Base-by-base conservation (phyloP, 2,888 invertebrate species). In the Cosmopolites sordidus region DNA sequence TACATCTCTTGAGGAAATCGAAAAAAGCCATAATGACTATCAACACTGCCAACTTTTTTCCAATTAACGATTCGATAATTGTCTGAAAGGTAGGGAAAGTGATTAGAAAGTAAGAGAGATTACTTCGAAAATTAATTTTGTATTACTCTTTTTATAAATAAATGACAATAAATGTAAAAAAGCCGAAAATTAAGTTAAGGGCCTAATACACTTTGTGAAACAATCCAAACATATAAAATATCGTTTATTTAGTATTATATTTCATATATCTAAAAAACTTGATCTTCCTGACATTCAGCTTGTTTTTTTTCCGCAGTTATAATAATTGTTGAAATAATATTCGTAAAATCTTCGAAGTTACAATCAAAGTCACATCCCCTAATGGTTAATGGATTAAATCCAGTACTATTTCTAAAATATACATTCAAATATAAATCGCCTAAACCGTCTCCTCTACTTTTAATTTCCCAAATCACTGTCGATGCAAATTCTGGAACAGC, bases 401-500 rank as follows among this genome's bases (percentile, higher is more conserved):
- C 18, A 9, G 56, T 56, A 29, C 56, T 56, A 44, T 58, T 58
- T 45, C 53, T 58, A 41, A 50, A 53, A 41, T 53, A 56, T 17
- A 56, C 43, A 40, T 56, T 56, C 1, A 58, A 18, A 39, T 52
- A 58, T 1, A 43, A 16, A 16, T 41, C 22, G 6, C 16, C 18
- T 4, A 12, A n/a, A n/a, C 8, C 29, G 1, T 47, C 27, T 17
- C 33, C 27, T 16, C 18, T 27, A 5, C 8, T 29, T 44, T 43
- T 49, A 1, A 87, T 75, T 69, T 91, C 91, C 43, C 89, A 65
- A 40, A 89, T 69, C 16, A 90, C 69, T 11, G 83, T 78, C 0
- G 87, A 78, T 0, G 81, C 75, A 60, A 84, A 88, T 0, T 78
- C 78, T 0, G 87, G 87, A 60, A 80, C 81, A 51, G 81, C 81